phyloP scores from a whole-genome alignment of 2,113 vertebrate species.

The Chloropsis hardwickii region DNA sequence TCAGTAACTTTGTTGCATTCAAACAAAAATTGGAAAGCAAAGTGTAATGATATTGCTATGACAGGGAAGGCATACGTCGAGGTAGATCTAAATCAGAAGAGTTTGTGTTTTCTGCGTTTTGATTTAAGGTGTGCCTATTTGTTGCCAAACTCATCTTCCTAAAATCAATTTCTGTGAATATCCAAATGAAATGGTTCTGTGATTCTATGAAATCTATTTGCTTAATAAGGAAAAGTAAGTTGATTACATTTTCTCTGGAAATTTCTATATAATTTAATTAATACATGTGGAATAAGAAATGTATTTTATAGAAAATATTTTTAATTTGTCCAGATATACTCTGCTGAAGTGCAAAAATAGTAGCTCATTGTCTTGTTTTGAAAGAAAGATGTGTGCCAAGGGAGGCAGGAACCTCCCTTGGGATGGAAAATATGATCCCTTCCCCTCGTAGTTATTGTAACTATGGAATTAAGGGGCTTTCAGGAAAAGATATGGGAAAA shows the following conservation, averaged over 20 bases:
- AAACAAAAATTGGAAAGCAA: not conserved
- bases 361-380: not conserved
- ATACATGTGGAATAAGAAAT: not conserved
- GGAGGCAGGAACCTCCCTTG: not conserved
- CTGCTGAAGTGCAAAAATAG: not conserved
- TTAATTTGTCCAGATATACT: not conserved
- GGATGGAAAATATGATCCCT: not conserved
- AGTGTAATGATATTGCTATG: not conserved
- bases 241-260: not conserved
- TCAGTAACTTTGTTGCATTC: not conserved
- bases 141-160: not conserved
- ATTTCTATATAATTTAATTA: not conserved
- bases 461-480: not conserved
- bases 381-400: not conserved
- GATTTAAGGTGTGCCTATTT: not conserved
- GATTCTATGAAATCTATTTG: not conserved
- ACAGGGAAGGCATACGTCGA: not conserved
- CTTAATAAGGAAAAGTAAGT: not conserved
- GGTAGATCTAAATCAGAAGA: not conserved
- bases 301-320: not conserved
- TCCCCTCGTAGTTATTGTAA: not conserved
- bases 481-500: not conserved
- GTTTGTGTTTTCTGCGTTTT: not conserved
- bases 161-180: not conserved
- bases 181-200: not conserved